Evolutionary conservation across 1,140 invertebrate genomes (phyloP).

Genomic region (Drosophila grimshawi): DNA sequence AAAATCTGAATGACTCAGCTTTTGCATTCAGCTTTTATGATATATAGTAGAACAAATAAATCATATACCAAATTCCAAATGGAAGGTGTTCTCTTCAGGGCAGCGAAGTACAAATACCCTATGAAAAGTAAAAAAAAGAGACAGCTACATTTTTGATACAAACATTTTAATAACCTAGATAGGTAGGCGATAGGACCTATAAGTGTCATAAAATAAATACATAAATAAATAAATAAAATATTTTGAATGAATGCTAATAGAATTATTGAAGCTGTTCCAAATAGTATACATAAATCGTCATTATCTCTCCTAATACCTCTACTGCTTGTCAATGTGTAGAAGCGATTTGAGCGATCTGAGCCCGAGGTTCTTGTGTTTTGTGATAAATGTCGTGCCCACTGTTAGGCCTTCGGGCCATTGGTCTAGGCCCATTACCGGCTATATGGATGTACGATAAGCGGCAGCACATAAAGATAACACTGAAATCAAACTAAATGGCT

Average conservation of each 20-base stretch:
- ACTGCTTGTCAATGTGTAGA: not conserved
- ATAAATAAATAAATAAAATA: not conserved
- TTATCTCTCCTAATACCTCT: not conserved
- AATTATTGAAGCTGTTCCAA: not conserved
- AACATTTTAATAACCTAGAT: no score
- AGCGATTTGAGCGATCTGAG: conserved; percentile 25
- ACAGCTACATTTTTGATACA: no score
- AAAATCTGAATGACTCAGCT: conserved; percentile 47
- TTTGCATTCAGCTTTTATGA: conserved; percentile 50
- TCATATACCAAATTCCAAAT: conserved; percentile 15
- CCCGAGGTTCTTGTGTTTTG: conserved; percentile 14
- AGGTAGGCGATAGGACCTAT: no score
- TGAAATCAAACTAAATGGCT: conserved; percentile 81
- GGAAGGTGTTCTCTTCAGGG: not conserved
- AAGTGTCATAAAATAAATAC: not conserved
- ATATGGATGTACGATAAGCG: conserved; percentile 65
- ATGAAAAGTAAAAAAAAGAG: no score
- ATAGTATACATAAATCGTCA: not conserved
- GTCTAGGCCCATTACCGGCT: conserved; percentile 70
- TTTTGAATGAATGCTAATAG: no score
- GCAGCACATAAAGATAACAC: conserved; percentile 76
- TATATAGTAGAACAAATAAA: conserved; percentile 39
- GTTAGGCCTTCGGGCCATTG: conserved; percentile 16
- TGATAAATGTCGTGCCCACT: conserved; percentile 41
- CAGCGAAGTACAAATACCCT: conserved; percentile 2